Evolutionary conservation across 2,797 vertebrate genomes (phyloP).

Genomic region (Coranthus polyacanthus): DNA sequence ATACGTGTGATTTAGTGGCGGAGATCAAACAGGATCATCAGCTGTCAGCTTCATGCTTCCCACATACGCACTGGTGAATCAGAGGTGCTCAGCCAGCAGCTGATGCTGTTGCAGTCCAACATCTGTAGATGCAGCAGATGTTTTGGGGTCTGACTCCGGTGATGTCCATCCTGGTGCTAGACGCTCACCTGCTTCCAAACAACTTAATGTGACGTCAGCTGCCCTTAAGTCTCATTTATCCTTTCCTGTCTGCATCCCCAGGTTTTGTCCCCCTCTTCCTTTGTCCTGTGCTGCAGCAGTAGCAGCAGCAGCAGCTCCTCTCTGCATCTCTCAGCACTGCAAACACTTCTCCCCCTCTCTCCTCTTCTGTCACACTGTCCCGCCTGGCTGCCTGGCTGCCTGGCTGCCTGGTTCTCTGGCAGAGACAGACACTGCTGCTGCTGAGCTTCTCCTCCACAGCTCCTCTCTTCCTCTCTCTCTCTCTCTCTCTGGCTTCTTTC

Average conservation of each 20-base stretch:
- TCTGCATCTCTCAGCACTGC: conserved; percentile 54
- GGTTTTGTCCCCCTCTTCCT: conserved; percentile 21
- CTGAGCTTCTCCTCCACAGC: conserved; percentile 51
- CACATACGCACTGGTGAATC: no score
- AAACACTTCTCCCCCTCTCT: conserved; percentile 38
- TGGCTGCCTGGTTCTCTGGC: no score
- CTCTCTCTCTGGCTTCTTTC: conserved; percentile 27
- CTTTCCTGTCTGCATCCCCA: conserved; percentile 17
- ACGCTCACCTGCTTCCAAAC: conserved; percentile 4
- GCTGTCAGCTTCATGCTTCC: no score
- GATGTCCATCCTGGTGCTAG: conserved; percentile 50
- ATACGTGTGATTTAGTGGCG: no score
- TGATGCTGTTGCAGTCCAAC: conserved; percentile 50
- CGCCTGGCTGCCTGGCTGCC: no score
- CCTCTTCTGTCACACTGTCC: conserved; percentile 43
- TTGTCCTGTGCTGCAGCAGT: conserved; percentile 57
- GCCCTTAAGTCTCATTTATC: conserved; percentile 8
- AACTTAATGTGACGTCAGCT: no score
- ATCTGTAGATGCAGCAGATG: conserved; percentile 38
- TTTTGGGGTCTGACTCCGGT: conserved; percentile 12
- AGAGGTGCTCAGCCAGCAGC: conserved; percentile 58
- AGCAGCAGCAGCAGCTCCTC: conserved; percentile 57
- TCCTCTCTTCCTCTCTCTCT: conserved; percentile 18
- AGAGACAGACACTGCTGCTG: no score
- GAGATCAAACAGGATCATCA: no score